Conservation (phyloP, 1,140 invertebrate species). For the Drosophila pallidifrons region DNA sequence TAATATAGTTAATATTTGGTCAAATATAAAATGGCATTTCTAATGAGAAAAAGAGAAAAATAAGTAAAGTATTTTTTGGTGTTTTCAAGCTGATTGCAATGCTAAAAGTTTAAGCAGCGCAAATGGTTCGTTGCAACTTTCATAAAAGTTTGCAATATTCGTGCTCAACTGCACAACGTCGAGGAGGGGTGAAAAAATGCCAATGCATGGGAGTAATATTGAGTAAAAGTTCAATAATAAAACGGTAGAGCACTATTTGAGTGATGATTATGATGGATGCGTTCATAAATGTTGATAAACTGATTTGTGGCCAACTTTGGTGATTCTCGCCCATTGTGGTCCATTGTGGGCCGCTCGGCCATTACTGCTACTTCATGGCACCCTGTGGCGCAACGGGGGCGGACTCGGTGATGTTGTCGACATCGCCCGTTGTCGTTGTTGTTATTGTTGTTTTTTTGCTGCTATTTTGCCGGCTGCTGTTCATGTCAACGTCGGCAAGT, state of each 20-base stretch:
- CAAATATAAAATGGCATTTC: background rate
- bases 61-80: constrained; percentile 4
- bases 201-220: background rate
- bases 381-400: constrained; percentile 10
- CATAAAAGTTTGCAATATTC: constrained; percentile 13
- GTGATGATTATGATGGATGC: constrained; percentile 69
- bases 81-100: constrained; percentile 13
- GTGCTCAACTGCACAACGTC: background rate
- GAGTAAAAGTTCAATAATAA: constrained; percentile 30
- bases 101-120: constrained; percentile 9
- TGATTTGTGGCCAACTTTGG: constrained; percentile 67
- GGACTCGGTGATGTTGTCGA: constrained; percentile 6
- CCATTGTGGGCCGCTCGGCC: constrained; percentile 7
- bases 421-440: constrained; percentile 15
- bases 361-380: constrained; percentile 25
- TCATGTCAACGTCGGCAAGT: constrained; percentile 65
- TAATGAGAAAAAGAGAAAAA: background rate
- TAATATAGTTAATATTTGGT: no score
- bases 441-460: constrained; percentile 31
- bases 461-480: constrained; percentile 48
- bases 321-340: constrained; percentile 55
- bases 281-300: constrained; percentile 45
- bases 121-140: constrained; percentile 17
- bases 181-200: background rate
- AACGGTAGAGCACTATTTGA: constrained; percentile 3